phyloP scores from a whole-genome alignment of 1,140 invertebrate genomes.

The Anoplolepis gracilipes region DNA sequence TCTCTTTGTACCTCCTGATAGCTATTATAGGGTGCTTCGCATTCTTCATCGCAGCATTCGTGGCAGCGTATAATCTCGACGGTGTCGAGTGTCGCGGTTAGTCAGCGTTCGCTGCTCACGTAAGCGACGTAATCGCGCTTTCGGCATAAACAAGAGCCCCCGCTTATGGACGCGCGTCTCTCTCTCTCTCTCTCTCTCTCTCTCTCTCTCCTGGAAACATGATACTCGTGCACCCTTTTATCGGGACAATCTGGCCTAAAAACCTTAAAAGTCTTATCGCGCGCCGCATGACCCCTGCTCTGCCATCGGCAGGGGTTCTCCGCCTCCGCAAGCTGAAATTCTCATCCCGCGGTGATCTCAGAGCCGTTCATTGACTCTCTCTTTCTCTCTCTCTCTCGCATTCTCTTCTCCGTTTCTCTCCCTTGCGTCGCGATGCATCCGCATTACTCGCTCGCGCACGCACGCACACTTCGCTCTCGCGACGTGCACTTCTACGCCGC shows the following conservation, averaged over 20 bases:
- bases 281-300: conserved; percentile 7
- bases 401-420: conserved; percentile 12
- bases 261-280: neutral
- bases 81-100: conserved; percentile 39
- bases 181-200: too few relatives aligned
- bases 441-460: conserved; percentile 63
- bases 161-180: neutral
- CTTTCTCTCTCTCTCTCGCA: neutral
- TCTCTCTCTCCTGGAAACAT: neutral
- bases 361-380: conserved; percentile 72
- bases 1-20: neutral
- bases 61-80: conserved; percentile 10
- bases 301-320: neutral
- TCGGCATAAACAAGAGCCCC: conserved; percentile 18
- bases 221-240: neutral
- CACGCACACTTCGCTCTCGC: neutral
- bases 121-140: conserved; percentile 37
- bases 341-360: conserved; percentile 61
- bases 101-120: conserved; percentile 28
- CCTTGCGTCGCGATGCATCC: conserved; percentile 59
- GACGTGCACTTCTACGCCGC: neutral
- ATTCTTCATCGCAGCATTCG: neutral
- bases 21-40: neutral
- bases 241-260: conserved; percentile 4
- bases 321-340: conserved; percentile 66